These are phyloP conservation scores for Alectura lathami DNA, from an alignment of 2,113 vertebrate genomes.

Conservation along the genomic window DNA sequence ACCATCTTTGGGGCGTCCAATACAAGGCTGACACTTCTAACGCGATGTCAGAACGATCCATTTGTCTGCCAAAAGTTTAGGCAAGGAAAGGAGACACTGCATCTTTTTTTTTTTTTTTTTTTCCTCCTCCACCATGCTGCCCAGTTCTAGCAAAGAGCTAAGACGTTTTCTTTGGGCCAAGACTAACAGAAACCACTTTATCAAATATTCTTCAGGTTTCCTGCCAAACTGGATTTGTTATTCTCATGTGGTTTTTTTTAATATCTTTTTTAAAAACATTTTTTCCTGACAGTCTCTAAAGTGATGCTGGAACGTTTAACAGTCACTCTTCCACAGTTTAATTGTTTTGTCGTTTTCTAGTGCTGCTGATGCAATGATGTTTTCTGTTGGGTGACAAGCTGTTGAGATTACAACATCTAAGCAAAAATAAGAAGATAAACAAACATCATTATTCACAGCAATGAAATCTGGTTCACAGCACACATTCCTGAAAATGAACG, in stretches of 20 bases:
- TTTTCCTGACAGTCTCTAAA: constrained; percentile 54
- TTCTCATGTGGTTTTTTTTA: constrained; percentile 16
- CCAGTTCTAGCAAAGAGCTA: constrained; percentile 34
- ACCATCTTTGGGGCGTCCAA: constrained; percentile 43
- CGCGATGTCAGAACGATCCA: neutral
- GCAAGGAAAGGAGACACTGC: constrained; percentile 56
- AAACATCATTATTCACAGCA: neutral
- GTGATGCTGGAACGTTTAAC: constrained; percentile 78
- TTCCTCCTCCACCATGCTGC: neutral
- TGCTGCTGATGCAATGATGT: constrained; percentile 97
- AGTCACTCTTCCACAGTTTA: constrained; percentile 99
- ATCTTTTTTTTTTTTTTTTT: neutral
- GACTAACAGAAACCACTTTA: constrained; percentile 58
- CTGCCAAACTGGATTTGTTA: constrained; percentile 12
- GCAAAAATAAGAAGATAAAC: neutral
- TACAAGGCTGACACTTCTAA: constrained; percentile 4
- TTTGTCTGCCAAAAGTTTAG: constrained; percentile 27
- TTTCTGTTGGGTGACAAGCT: constrained; percentile 97
- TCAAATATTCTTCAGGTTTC: constrained; percentile 32
- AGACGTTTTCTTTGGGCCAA: constrained; percentile 54
- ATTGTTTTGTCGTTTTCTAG: constrained; percentile 99
- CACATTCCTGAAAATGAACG: neutral
- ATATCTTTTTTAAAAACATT: neutral
- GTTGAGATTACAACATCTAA: constrained; percentile 97
- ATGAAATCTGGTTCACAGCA: neutral